Conservation (phyloP, 37 sponge, comb jelly and placozoan genomes). For the Agelas oroides region DNA sequence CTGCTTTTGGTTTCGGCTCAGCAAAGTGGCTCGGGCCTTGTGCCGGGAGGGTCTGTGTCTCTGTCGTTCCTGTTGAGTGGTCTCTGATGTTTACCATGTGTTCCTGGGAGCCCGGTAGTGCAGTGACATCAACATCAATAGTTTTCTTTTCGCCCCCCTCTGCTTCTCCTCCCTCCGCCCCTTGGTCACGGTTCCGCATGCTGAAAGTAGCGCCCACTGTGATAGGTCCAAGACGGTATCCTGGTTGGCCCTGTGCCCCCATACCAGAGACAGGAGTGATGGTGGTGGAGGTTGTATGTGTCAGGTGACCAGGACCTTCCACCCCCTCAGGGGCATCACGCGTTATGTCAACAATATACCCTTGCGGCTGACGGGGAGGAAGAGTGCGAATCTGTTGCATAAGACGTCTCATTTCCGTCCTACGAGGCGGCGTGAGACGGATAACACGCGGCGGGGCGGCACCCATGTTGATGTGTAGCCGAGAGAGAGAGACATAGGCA, state of each 20-base stretch:
- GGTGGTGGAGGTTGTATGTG: background rate
- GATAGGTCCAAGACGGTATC: background rate
- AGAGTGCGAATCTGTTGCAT: constrained; percentile 28
- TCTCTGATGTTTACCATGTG: background rate
- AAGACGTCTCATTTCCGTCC: constrained; percentile 42
- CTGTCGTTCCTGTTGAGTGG: background rate
- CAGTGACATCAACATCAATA: background rate
- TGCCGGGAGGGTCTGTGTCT: background rate
- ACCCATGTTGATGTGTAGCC: constrained; percentile 40
- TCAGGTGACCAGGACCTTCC: background rate
- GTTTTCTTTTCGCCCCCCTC: background rate
- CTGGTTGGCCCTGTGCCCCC: background rate
- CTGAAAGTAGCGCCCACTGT: background rate
- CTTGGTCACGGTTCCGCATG: background rate
- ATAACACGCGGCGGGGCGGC: constrained; percentile 14
- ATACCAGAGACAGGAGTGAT: background rate
- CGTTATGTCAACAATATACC: constrained; percentile 40
- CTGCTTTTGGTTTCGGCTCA: background rate
- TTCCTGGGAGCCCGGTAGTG: background rate
- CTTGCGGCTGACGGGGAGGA: constrained; percentile 14
- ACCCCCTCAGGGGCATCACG: background rate
- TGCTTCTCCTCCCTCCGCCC: background rate
- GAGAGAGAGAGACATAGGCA: constrained; percentile 21
- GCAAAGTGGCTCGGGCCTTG: background rate
- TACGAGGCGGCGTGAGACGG: constrained; percentile 8